Conservation (phyloP, 92 coral and sea anemone species). For the Parazoanthus swiftii region DNA sequence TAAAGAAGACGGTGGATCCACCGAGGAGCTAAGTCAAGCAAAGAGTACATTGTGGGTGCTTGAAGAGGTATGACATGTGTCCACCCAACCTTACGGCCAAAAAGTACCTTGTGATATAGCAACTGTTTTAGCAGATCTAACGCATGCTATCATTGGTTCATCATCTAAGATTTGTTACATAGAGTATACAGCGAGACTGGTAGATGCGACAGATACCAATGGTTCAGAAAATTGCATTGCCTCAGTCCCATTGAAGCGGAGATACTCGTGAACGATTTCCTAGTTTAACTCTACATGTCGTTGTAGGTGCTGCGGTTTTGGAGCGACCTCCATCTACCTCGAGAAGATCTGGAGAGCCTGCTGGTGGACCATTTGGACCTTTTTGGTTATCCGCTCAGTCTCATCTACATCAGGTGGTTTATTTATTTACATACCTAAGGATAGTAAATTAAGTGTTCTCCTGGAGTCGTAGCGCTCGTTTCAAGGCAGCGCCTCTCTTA, state of each 20-base stretch:
- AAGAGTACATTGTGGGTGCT: constrained; percentile 30
- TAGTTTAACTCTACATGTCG: not conserved
- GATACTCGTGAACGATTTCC: not conserved
- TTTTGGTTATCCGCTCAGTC: constrained; percentile 80
- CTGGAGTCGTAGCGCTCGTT: not conserved
- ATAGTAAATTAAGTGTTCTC: not conserved
- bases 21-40: constrained; percentile 2
- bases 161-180: too few relatives aligned
- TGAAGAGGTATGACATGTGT: constrained; percentile 19
- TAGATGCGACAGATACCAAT: too few relatives aligned
- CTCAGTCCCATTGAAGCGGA: not conserved
- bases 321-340: constrained; percentile 61
- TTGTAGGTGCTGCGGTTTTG: constrained; percentile 82
- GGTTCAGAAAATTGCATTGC: not conserved
- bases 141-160: too few relatives aligned
- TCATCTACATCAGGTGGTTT: constrained; percentile 70
- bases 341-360: constrained; percentile 62
- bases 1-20: not conserved
- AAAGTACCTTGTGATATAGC: too few relatives aligned
- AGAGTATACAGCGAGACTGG: too few relatives aligned
- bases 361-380: constrained; percentile 61
- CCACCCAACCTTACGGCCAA: not conserved
- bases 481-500: too few relatives aligned
- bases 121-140: too few relatives aligned
- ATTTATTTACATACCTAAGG: not conserved